A percentile compares a stretch with the other conserved stretches of the same genome.
These are phyloP conservation scores for Dicrurus megarhynchus DNA, from an alignment of 2,113 vertebrate genomes.

Conservation along the genomic window DNA sequence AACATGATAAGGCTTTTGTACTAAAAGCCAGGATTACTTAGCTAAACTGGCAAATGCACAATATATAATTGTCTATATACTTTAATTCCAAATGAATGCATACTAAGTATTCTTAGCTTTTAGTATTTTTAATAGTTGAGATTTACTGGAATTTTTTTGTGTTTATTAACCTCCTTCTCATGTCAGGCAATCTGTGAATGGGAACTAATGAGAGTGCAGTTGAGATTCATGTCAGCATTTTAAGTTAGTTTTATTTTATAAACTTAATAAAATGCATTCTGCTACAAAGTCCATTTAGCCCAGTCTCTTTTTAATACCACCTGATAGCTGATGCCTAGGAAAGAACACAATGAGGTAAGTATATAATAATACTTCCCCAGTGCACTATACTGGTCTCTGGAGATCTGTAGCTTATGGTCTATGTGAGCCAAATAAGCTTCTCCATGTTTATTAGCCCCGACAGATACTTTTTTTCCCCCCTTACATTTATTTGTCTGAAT, in stretches of 20 bases:
- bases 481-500: background rate
- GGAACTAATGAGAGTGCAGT: background rate
- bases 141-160: background rate
- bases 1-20: background rate
- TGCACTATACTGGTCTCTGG: background rate
- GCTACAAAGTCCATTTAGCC: background rate
- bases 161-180: background rate
- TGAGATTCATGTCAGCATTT: background rate
- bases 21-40: background rate
- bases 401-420: background rate
- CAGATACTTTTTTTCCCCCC: background rate
- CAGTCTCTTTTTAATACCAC: background rate
- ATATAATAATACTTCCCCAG: background rate
- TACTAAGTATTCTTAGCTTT: background rate
- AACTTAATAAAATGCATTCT: background rate
- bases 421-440: background rate
- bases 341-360: background rate
- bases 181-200: background rate
- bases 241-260: background rate
- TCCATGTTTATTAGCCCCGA: background rate
- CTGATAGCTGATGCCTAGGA: background rate
- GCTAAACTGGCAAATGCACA: background rate
- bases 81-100: background rate
- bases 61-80: background rate
- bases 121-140: background rate